These are phyloP conservation scores for Montipora cactus DNA, from an alignment of 64 coral and sea anemone species.

Conservation along the genomic window DNA sequence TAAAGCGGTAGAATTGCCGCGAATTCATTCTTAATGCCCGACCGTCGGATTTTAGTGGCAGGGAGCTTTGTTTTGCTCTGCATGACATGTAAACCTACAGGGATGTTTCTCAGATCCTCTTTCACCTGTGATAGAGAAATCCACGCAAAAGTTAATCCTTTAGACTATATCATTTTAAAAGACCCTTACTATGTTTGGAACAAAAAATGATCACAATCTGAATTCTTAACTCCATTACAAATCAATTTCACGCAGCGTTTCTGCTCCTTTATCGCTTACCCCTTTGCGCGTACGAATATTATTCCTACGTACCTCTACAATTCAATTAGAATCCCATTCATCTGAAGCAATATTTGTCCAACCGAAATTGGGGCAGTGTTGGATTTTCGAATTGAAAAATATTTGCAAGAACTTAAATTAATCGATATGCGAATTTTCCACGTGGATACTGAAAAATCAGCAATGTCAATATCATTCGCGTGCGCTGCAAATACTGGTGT, in stretches of 20 bases:
- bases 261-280: neutral
- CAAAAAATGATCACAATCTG: slow-evolving; percentile 11
- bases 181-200: neutral
- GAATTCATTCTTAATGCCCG: neutral
- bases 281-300: neutral
- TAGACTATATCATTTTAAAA: slow-evolving; percentile 22
- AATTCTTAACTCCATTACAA: slow-evolving; percentile 34
- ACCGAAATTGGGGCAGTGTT: too few relatives aligned
- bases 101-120: slow-evolving; percentile 13
- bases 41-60: neutral
- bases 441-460: neutral
- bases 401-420: too few relatives aligned
- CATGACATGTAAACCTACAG: slow-evolving; percentile 23
- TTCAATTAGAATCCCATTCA: too few relatives aligned
- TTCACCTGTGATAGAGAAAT: slow-evolving; percentile 31
- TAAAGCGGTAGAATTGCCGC: neutral
- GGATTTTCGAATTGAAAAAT: neutral
- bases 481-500: neutral
- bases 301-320: neutral
- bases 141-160: slow-evolving; percentile 31
- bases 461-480: neutral
- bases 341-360: too few relatives aligned
- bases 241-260: neutral
- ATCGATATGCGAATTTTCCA: too few relatives aligned
- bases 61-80: slow-evolving; percentile 32